Conservation (phyloP, 2,113 vertebrate species). For the Columba livia region DNA sequence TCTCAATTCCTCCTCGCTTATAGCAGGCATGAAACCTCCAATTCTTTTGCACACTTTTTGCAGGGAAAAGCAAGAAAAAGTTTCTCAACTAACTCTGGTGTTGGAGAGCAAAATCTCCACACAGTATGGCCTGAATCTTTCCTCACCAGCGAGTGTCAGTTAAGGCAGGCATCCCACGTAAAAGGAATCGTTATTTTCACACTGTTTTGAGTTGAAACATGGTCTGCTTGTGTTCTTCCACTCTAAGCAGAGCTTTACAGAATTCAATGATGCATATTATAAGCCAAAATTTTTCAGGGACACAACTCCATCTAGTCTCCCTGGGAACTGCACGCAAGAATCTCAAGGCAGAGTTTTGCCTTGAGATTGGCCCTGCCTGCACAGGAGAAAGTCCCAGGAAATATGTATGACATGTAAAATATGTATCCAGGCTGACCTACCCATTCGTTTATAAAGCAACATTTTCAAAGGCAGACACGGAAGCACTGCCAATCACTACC, state of each 20-base stretch:
- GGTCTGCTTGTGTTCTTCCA: neutral
- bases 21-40: neutral
- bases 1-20: neutral
- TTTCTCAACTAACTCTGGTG: neutral
- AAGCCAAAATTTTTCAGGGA: neutral
- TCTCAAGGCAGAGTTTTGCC: neutral
- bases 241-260: neutral
- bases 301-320: neutral
- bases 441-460: neutral
- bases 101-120: neutral
- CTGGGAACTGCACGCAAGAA: neutral
- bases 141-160: neutral
- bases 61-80: neutral
- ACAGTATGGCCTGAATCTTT: neutral
- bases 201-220: neutral
- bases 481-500: neutral
- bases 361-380: neutral
- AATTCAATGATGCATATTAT: neutral
- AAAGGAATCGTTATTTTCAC: slow-evolving; percentile 23
- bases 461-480: neutral
- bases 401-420: neutral
- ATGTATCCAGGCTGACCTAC: neutral
- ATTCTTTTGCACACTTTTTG: neutral
- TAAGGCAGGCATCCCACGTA: neutral
- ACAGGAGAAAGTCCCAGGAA: neutral